Percentiles rank a stretch among this genome's conserved stretches.
Conservation (phyloP, 2,113 vertebrate genomes). For the Vicugna pacos region DNA sequence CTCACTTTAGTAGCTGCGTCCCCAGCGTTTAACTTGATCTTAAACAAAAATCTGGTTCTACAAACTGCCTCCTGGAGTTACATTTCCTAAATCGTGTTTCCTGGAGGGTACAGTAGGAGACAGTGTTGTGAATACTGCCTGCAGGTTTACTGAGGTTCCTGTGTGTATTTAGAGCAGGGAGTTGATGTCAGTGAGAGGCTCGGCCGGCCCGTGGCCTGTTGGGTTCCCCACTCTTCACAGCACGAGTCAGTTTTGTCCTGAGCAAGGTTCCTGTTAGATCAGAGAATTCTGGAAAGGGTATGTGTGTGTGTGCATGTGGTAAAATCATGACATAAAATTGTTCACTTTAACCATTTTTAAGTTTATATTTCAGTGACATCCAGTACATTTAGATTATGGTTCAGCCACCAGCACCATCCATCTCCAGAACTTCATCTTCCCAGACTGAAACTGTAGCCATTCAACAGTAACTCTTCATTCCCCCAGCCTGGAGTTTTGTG, state of each 20-base stretch:
- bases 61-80: too few relatives aligned
- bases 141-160: neutral
- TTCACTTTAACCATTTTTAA: neutral
- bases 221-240: neutral
- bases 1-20: neutral
- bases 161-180: neutral
- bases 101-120: neutral
- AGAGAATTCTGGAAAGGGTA: neutral
- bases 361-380: neutral
- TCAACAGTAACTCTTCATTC: neutral
- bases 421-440: neutral
- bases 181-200: fast-evolving
- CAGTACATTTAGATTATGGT: neutral
- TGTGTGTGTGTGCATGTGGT: neutral
- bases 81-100: neutral
- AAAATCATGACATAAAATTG: neutral
- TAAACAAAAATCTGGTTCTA: neutral
- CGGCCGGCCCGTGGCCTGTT: neutral
- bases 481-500: too few relatives aligned
- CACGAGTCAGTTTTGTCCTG: neutral
- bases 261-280: neutral
- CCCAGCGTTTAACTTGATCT: neutral
- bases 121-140: neutral
- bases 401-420: neutral
- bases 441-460: neutral